Evolutionary conservation across 1,140 invertebrate genomes (phyloP).

Genomic region (Bursaphelenchus mucronatus): DNA sequence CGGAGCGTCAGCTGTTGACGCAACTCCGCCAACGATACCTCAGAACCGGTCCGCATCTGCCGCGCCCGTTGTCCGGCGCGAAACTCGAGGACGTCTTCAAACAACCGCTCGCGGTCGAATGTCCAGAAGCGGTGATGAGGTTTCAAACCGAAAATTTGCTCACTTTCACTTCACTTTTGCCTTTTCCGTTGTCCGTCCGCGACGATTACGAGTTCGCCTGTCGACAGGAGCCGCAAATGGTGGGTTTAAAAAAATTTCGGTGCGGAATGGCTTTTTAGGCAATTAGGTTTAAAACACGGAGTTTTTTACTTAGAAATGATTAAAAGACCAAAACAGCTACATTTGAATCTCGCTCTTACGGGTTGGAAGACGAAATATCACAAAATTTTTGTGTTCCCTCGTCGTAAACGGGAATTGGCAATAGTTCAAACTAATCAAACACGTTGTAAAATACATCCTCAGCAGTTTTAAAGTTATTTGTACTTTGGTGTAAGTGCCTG

Average conservation of each 20-base stretch:
- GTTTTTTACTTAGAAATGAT: no score
- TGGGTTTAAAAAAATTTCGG: not conserved
- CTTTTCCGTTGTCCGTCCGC: slow-evolving; percentile 20
- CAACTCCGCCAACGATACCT: slow-evolving; percentile 14
- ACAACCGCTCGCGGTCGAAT: slow-evolving; percentile 3
- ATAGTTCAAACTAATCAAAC: no score
- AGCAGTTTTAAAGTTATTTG: no score
- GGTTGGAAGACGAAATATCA: no score
- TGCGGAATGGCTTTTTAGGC: no score
- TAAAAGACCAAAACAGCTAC: no score
- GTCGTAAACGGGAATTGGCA: no score
- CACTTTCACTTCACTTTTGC: slow-evolving; percentile 42
- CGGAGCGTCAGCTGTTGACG: slow-evolving; percentile 13
- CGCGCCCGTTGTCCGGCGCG: not conserved
- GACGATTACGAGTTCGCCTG: slow-evolving; percentile 21
- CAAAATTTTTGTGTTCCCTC: no score
- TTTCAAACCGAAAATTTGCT: slow-evolving; percentile 54
- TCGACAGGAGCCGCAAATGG: not conserved
- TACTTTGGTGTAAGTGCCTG: no score
- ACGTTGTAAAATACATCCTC: no score
- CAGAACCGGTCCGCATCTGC: not conserved
- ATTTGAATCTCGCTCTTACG: no score
- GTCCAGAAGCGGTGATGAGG: slow-evolving; percentile 48
- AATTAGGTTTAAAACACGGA: no score
- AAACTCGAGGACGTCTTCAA: slow-evolving; percentile 5